Conservation (phyloP, 2,888 invertebrate genomes). For the Pedicia rivosa region DNA sequence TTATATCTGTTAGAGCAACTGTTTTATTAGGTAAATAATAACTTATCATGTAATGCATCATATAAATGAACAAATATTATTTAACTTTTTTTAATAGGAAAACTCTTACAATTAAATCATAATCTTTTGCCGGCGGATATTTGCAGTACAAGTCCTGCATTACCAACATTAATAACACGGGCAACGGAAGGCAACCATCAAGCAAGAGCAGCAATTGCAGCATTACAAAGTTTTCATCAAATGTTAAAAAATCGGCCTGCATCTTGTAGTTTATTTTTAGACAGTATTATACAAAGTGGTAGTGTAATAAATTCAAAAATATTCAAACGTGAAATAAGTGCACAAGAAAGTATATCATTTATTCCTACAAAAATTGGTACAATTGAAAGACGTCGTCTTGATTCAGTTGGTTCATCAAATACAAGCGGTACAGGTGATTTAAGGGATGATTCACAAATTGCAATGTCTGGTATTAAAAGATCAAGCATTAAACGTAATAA, state of each 20-base stretch:
- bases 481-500: slow-evolving; percentile 29
- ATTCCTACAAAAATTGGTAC: slow-evolving; percentile 11
- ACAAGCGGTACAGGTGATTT: slow-evolving; percentile 12
- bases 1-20: slow-evolving; percentile 82
- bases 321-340: slow-evolving; percentile 28
- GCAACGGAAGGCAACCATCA: slow-evolving; percentile 65
- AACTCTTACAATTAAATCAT: slow-evolving; percentile 75
- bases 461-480: slow-evolving; percentile 14
- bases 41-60: slow-evolving; percentile 6
- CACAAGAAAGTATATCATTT: slow-evolving; percentile 17
- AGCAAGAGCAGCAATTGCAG: slow-evolving; percentile 68
- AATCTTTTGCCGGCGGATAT: slow-evolving; percentile 74
- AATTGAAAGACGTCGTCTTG: slow-evolving; percentile 31
- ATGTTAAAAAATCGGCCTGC: slow-evolving; percentile 68
- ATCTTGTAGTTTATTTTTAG: slow-evolving; percentile 67
- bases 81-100: slow-evolving; percentile 35
- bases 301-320: slow-evolving; percentile 25
- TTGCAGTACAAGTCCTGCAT: slow-evolving; percentile 64
- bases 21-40: slow-evolving; percentile 51
- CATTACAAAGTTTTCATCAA: slow-evolving; percentile 59
- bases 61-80: slow-evolving; percentile 4
- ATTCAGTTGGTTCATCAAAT: slow-evolving; percentile 28
- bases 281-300: slow-evolving; percentile 52
- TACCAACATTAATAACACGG: slow-evolving; percentile 67
- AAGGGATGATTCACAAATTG: neutral